Percentiles rank a stretch among this genome's conserved stretches.
Conservation (phyloP, 1,140 invertebrate genomes). For the Ceratina calcarata region DNA sequence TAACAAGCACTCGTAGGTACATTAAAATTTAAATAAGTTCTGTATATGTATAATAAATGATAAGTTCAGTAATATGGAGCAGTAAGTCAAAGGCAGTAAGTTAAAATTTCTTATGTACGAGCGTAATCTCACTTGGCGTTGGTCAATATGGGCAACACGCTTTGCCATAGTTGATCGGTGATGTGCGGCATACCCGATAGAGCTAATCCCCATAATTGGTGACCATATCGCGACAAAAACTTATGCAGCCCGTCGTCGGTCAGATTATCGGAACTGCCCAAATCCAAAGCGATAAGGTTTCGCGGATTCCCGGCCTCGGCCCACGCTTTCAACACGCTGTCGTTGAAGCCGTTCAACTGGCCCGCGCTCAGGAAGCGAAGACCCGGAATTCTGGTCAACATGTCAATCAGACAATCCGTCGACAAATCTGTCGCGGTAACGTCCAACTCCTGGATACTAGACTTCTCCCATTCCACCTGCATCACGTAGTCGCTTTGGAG, state of each 20-base stretch:
- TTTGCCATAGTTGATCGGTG: slow-evolving; percentile 98
- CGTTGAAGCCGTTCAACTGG: slow-evolving; percentile 98
- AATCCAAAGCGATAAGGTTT: slow-evolving; percentile 92
- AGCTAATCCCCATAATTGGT: slow-evolving; percentile 92
- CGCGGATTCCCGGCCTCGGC: slow-evolving; percentile 93
- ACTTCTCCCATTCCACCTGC: slow-evolving; percentile 99
- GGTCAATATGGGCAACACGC: slow-evolving; percentile 92
- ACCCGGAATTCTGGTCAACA: slow-evolving; percentile 93
- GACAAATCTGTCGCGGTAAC: slow-evolving; percentile 98
- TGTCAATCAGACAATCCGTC: slow-evolving; percentile 95
- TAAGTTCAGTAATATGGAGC: too few species aligned
- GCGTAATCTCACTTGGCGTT: slow-evolving; percentile 89
- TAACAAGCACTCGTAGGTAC: too few species aligned
- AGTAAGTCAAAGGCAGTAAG: too few species aligned
- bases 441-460: slow-evolving; percentile 95
- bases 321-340: slow-evolving; percentile 94
- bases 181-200: slow-evolving; percentile 98
- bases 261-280: slow-evolving; percentile 97
- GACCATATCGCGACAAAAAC: slow-evolving; percentile 93
- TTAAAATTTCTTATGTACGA: neutral
- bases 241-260: slow-evolving; percentile 95
- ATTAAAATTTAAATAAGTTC: too few species aligned
- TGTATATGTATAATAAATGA: too few species aligned
- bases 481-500: slow-evolving; percentile 94
- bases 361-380: slow-evolving; percentile 96